Percentiles rank a stretch among this genome's conserved stretches.
phyloP scores from a whole-genome alignment of 2,888 invertebrate genomes.

The Pristionchus arcanus region DNA sequence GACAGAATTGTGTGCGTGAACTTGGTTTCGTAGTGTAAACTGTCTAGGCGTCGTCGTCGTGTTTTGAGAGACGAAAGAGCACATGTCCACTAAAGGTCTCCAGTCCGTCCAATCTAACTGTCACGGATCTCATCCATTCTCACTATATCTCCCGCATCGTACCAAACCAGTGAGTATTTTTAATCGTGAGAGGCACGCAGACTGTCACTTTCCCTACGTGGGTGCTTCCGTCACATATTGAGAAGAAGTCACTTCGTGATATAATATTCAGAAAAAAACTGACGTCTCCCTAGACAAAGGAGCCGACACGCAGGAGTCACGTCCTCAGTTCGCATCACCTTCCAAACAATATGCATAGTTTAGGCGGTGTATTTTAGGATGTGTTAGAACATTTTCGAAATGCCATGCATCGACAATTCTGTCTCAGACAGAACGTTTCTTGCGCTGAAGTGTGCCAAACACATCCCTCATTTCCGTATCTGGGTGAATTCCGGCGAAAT shows the following conservation, averaged over 20 bases:
- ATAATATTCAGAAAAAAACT: neutral
- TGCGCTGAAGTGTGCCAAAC: neutral
- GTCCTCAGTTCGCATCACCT: too few species aligned
- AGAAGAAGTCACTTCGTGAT: neutral
- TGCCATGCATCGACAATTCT: neutral
- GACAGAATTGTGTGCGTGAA: neutral
- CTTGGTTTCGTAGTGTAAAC: neutral
- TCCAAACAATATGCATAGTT: neutral
- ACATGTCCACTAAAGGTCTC: neutral
- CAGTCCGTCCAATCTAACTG: neutral
- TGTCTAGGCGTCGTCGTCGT: neutral
- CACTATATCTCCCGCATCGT: neutral
- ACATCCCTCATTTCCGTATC: neutral
- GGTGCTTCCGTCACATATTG: neutral
- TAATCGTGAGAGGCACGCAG: neutral
- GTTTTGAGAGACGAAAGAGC: constrained; percentile 10
- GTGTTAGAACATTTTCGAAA: neutral
- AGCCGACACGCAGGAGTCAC: neutral
- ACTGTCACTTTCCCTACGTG: neutral
- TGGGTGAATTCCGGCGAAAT: neutral
- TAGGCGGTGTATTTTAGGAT: too few species aligned
- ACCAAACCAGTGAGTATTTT: neutral
- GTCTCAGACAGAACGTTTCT: neutral
- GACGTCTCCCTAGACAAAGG: neutral
- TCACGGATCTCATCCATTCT: neutral